A percentile compares a stretch with the other conserved stretches of the same genome.
These are phyloP conservation scores for Branchellion lobata DNA, from an alignment of 2,888 invertebrate genomes.

Conservation along the genomic window DNA sequence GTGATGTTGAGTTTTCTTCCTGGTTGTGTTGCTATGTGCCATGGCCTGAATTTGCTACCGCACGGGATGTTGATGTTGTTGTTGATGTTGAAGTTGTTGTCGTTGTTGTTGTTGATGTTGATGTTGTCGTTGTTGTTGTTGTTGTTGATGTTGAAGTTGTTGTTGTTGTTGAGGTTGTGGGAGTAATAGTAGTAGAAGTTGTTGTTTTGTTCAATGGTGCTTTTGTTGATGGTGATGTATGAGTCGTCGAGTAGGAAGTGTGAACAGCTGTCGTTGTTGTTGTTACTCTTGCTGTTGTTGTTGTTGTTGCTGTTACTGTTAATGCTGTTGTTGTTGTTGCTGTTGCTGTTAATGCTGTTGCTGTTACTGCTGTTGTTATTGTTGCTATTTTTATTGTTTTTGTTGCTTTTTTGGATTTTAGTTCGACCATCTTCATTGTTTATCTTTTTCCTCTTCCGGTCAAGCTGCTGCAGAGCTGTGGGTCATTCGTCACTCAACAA, in stretches of 20 bases:
- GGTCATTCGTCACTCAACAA: no score
- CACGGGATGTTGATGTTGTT: not conserved
- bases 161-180: not conserved
- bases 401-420: no score
- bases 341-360: no score
- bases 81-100: not conserved
- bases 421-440: no score
- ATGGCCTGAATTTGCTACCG: slow-evolving; percentile 25
- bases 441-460: not conserved
- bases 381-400: no score
- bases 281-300: slow-evolving; percentile 8
- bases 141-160: slow-evolving; percentile 25
- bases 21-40: slow-evolving; percentile 26
- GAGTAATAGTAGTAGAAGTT: not conserved
- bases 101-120: slow-evolving; percentile 42
- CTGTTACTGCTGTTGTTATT: no score
- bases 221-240: not conserved
- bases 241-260: not conserved
- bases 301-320: not conserved
- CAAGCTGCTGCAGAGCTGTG: not conserved
- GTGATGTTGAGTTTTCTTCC: slow-evolving; percentile 41
- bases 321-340: not conserved
- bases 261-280: not conserved
- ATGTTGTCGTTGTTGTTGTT: slow-evolving; percentile 35
- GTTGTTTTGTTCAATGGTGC: not conserved